A percentile compares a stretch with the other conserved stretches of the same genome.
Evolutionary conservation across 2,888 invertebrate species (phyloP).

Genomic region (Tetanocera ferruginea): DNA sequence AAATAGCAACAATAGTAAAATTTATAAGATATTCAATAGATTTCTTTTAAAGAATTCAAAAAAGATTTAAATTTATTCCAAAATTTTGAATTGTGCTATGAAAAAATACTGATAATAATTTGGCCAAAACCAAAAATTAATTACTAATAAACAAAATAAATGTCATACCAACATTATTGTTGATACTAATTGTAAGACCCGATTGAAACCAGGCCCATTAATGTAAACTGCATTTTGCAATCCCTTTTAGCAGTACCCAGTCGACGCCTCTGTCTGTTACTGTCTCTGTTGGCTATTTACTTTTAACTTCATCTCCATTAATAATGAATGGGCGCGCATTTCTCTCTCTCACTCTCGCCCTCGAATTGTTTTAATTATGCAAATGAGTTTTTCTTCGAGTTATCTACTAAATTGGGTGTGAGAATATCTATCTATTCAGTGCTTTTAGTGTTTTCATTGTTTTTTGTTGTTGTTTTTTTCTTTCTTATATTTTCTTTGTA

Average conservation of each 20-base stretch:
- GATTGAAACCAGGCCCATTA: no score
- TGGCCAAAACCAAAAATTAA: no score
- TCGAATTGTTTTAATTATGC: slow-evolving; percentile 50
- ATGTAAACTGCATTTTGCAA: not conserved
- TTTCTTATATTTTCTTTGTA: not conserved
- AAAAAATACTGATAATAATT: no score
- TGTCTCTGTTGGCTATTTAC: not conserved
- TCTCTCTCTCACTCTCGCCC: not conserved
- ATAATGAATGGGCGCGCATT: slow-evolving; percentile 34
- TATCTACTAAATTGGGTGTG: slow-evolving; percentile 59
- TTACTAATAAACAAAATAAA: no score
- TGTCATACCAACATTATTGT: no score
- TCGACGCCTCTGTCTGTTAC: slow-evolving; percentile 7
- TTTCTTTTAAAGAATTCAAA: no score
- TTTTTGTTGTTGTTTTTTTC: slow-evolving; percentile 45
- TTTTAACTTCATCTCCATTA: not conserved
- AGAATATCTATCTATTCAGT: slow-evolving; percentile 52
- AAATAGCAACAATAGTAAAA: no score
- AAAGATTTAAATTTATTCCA: no score
- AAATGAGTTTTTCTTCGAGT: slow-evolving; percentile 51
- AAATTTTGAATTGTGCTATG: no score
- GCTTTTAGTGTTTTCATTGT: slow-evolving; percentile 38
- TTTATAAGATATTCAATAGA: no score
- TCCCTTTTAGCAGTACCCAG: no score
- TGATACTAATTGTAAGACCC: no score